These are phyloP conservation scores for Caenorhabditis latens DNA, from an alignment of 1,140 invertebrate genomes.

Conservation along the genomic window DNA sequence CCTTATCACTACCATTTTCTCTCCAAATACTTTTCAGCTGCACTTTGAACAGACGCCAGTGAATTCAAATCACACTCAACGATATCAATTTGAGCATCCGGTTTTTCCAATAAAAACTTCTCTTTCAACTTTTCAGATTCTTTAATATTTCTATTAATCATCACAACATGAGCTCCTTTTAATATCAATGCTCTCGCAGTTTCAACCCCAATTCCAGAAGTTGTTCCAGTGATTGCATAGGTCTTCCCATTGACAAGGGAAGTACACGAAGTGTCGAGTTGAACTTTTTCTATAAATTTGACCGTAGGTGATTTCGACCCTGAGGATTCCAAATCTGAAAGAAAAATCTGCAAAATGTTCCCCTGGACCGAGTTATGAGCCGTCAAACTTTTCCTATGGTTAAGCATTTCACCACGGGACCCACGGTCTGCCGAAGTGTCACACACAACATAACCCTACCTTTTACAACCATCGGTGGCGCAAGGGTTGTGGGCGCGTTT, in stretches of 20 bases:
- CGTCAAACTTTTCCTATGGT: too few relatives aligned
- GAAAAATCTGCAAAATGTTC: too few relatives aligned
- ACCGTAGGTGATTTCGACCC: too few relatives aligned
- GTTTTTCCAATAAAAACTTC: constrained; percentile 29
- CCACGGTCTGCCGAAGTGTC: too few relatives aligned
- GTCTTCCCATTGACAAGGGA: neutral
- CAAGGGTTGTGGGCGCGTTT: too few relatives aligned
- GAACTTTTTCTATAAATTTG: too few relatives aligned
- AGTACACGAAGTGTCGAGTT: too few relatives aligned
- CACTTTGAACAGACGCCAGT: constrained; percentile 54
- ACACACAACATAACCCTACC: too few relatives aligned
- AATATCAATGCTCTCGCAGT: constrained; percentile 89
- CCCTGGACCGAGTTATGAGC: too few relatives aligned
- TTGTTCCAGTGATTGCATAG: constrained; percentile 6
- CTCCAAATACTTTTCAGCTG: constrained; percentile 60
- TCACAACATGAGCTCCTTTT: constrained; percentile 88
- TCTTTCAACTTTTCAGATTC: constrained; percentile 83
- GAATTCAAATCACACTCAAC: constrained; percentile 43
- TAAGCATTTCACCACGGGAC: too few relatives aligned
- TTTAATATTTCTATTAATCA: constrained; percentile 86
- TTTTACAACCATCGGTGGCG: too few relatives aligned
- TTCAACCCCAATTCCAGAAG: constrained; percentile 90
- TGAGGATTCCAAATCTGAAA: too few relatives aligned
- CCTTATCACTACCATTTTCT: constrained; percentile 56
- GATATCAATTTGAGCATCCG: constrained; percentile 13